Conservation (phyloP, 1,140 invertebrate species). For the Daktulosphaira vitifoliae region DNA sequence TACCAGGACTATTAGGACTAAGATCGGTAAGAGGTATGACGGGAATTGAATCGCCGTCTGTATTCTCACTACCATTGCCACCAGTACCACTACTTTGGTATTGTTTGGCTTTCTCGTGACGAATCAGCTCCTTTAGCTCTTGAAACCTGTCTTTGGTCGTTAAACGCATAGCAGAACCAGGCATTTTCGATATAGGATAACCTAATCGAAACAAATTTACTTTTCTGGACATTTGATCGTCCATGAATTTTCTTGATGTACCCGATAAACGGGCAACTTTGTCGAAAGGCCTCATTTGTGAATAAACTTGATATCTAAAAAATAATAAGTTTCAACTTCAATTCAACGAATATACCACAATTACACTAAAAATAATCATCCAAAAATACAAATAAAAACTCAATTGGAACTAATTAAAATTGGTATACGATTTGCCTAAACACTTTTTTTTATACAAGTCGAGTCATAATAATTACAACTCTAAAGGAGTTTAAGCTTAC, state of each 20-base stretch:
- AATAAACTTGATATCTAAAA: slow-evolving; percentile 6
- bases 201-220: slow-evolving; percentile 10
- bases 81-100: not conserved
- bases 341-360: too few relatives aligned
- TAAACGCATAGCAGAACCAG: not conserved
- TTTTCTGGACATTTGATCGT: not conserved
- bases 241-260: not conserved
- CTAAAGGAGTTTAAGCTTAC: too few relatives aligned
- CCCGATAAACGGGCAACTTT: slow-evolving; percentile 13
- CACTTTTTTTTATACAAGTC: too few relatives aligned
- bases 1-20: not conserved
- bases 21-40: not conserved
- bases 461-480: too few relatives aligned
- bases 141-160: slow-evolving; percentile 13
- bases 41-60: not conserved
- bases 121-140: slow-evolving; percentile 4
- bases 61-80: not conserved
- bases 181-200: not conserved
- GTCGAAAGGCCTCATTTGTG: slow-evolving; percentile 7
- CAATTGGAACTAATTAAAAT: too few relatives aligned
- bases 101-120: not conserved
- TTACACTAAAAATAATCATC: too few relatives aligned
- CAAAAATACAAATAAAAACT: too few relatives aligned
- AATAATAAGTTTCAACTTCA: too few relatives aligned
- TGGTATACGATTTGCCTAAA: too few relatives aligned